Base-by-base conservation (phyloP, 2,113 vertebrate species). In the Toxotes jaculatrix region DNA sequence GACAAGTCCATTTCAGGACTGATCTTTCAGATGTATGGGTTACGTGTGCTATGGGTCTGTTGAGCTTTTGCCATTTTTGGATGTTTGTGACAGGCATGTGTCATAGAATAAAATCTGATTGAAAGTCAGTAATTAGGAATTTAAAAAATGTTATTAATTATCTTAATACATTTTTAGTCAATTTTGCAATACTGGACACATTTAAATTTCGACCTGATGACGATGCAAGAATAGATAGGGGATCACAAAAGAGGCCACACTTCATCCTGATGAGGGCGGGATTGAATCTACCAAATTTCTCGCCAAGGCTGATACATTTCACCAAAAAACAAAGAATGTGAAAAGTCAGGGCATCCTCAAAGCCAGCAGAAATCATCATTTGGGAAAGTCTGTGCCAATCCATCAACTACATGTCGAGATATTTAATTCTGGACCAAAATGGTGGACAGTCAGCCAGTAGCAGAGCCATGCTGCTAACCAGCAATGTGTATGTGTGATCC, bases 1-100 rank as follows among this genome's bases (percentile, higher is more conserved):
- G 84, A 73, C 57, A 87, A 80, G 56, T 84, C 59, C 66, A 88
- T 79, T 80, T 66, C 60, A 74, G n/a, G 23, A 62, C 32, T 64
- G 34, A 69, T 85, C 73, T 82, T 60, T 84, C 70, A 80, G 60
- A 86, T 65, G 51, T 53, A 61, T 55, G 1, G 47, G 19, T 36
- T 21, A 32, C 8, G 31, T 55, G 56, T 7, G 34, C 64, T 49
- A 21, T 19, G 34, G 51, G 55, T 36, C 17, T 63, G 34, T 32
- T 38, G 23, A 63, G 51, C 51, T 19, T 65, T 69, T 78, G 68
- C 47, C 32, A 40, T 67, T 74, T 66, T 76, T 40, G 6, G 63
- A 32, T 38, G 11, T 79, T 70, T 68, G 34, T 57, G 64, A 23
- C 53, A 71, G 16, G 17, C 21, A 64, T 74, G 49, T 61, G 27